Percentiles rank a stretch among this genome's conserved stretches.
phyloP scores from a whole-genome alignment of 2,888 invertebrate species.

The Himalopsyche kuldschensis region DNA sequence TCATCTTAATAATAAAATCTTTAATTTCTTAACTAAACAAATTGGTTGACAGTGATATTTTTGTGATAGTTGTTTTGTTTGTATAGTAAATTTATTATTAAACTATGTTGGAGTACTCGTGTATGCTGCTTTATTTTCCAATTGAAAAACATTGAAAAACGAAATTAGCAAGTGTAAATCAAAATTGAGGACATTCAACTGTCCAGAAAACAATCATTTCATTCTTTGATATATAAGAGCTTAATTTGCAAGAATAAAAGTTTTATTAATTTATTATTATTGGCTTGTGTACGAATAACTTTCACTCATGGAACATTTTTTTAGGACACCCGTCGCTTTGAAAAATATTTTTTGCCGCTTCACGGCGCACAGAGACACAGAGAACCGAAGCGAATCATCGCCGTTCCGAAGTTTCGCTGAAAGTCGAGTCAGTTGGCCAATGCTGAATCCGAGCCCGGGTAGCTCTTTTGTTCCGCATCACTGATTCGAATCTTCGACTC shows the following conservation, averaged over 20 bases:
- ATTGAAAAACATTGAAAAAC: no score
- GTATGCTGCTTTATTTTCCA: no score
- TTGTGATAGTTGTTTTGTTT: no score
- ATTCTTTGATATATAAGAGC: neutral
- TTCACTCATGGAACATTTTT: neutral
- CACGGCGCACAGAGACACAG: neutral
- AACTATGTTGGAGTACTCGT: no score
- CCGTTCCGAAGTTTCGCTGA: neutral
- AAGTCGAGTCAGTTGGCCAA: neutral
- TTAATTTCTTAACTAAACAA: no score
- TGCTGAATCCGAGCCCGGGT: neutral
- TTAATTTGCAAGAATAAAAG: neutral
- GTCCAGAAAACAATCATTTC: neutral
- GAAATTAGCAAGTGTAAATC: no score
- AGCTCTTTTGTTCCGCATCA: neutral
- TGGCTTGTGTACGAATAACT: neutral
- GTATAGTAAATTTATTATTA: no score
- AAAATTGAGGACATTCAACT: no score
- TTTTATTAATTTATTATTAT: neutral
- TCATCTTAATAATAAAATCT: no score
- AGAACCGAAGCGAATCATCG: neutral
- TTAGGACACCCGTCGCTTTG: neutral
- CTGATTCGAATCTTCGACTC: neutral
- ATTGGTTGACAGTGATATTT: no score
- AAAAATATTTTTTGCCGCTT: neutral